Base-by-base conservation (phyloP, 1,140 invertebrate species). In the Diprion similis region DNA sequence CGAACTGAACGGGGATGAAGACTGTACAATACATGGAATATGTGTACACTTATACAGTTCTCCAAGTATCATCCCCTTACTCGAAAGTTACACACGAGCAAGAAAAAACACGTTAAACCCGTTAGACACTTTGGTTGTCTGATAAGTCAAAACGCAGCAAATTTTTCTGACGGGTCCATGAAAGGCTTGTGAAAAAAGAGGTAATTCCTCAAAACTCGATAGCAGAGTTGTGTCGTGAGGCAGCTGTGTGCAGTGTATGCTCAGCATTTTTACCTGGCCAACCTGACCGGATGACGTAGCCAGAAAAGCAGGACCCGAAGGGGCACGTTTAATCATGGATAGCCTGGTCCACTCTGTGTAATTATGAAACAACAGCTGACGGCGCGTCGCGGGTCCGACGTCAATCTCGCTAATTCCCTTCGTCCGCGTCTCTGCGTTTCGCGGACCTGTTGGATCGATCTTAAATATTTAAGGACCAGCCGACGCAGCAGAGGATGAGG, bases 321-420 rank as follows among this genome's bases (percentile, higher is more conserved):
- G 69, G 6, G 9, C 45, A 13, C 69, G 7, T 70, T 70, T 70
- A 70, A 70, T 70, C 69, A 70, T 46, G 19, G 46, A 47, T 70
- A 70, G 69, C 45, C 8, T 37, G 69, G 13, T 70, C 45, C 69
- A 37, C 24, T 19, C 18, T 70, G 69, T 70, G 2, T 70, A 70
- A 70, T 70, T 70, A 70, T 37, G 66, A 18, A 68, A 68, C 66
- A 68, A 68, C 66, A 68, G 37, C 37, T 68, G 66, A 3, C 18
- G 66, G 66, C 66, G 13, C 2, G 51, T 59, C n/a, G 9, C 51
- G n/a, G 51, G 51, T 59, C 51, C 51, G 51, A 59, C n/a, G 51
- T 59, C n/a, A 17, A 59, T 9, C 24, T 37, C 24, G 6, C 24
- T 6, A 37, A 37, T 6, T 37, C 24, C 6, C 24, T 37, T 37